Evolutionary conservation across 2,888 invertebrate species (phyloP).

Genomic region (Eupithecia centaureata): DNA sequence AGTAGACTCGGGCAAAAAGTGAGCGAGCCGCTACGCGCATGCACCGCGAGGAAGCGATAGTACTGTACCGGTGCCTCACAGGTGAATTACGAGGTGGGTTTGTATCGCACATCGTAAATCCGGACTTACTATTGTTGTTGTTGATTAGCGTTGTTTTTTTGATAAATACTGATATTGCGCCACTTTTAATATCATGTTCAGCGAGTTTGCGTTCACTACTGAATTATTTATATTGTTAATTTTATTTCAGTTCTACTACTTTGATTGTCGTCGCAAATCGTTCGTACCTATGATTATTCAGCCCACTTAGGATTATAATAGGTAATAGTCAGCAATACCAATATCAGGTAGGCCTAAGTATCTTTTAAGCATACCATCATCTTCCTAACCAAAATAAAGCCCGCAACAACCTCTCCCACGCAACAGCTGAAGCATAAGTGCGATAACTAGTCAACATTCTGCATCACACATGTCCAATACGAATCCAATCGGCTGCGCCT

Average conservation of each 20-base stretch:
- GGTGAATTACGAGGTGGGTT: background rate
- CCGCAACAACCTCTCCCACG: background rate
- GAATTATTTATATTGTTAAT: too few relatives aligned
- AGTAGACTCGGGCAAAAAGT: slow-evolving; percentile 49
- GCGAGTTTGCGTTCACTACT: too few relatives aligned
- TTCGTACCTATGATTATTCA: too few relatives aligned
- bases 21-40: slow-evolving; percentile 49
- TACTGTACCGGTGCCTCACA: background rate
- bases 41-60: slow-evolving; percentile 36
- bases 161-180: background rate
- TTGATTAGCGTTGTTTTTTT: background rate
- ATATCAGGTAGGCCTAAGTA: too few relatives aligned
- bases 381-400: background rate
- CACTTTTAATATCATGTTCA: too few relatives aligned
- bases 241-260: too few relatives aligned
- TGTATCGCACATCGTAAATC: too few relatives aligned
- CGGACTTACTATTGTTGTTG: background rate
- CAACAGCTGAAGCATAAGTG: background rate
- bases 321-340: too few relatives aligned
- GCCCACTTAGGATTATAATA: too few relatives aligned
- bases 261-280: too few relatives aligned
- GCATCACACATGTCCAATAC: background rate
- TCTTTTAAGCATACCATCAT: too few relatives aligned
- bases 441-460: background rate
- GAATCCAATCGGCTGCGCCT: background rate